A percentile compares a stretch with the other conserved stretches of the same genome.
phyloP scores from a whole-genome alignment of 2,888 invertebrate species.

The Uropetala carovei region DNA sequence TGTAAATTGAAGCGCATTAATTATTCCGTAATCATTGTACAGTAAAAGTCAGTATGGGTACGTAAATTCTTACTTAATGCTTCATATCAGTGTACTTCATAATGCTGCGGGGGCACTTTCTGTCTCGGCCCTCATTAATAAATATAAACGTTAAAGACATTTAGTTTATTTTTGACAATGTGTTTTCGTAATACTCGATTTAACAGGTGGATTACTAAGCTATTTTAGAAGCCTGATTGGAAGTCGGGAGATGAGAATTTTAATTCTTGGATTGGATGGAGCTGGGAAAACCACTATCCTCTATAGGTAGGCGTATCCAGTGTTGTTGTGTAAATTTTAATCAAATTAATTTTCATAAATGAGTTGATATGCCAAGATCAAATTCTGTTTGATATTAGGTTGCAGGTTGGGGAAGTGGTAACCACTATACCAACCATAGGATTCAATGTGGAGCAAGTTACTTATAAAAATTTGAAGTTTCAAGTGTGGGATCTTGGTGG shows the following conservation, averaged over 20 bases:
- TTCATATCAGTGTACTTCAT: background rate
- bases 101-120: background rate
- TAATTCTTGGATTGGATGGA: conserved; percentile 98
- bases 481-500: conserved; percentile 99
- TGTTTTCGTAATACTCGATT: conserved; percentile 63
- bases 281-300: conserved; percentile 99
- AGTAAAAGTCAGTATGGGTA: background rate
- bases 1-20: background rate
- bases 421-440: conserved; percentile 99
- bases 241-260: conserved; percentile 97
- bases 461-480: conserved; percentile 99
- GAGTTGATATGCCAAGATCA: background rate
- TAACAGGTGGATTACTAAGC: conserved; percentile 94
- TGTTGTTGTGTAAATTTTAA: background rate
- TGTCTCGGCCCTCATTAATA: background rate
- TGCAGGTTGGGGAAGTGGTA: conserved; percentile 99
- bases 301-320: conserved; percentile 80
- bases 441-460: conserved; percentile 99
- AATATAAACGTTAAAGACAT: background rate
- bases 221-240: conserved; percentile 97
- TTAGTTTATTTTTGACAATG: background rate
- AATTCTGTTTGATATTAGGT: conserved; percentile 73
- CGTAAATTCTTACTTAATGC: background rate
- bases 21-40: background rate
- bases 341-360: too few relatives aligned